Evolutionary conservation across 2,888 invertebrate species (phyloP), one percentile per base, ranked within the genome.

Genomic region (Tuta absoluta): DNA sequence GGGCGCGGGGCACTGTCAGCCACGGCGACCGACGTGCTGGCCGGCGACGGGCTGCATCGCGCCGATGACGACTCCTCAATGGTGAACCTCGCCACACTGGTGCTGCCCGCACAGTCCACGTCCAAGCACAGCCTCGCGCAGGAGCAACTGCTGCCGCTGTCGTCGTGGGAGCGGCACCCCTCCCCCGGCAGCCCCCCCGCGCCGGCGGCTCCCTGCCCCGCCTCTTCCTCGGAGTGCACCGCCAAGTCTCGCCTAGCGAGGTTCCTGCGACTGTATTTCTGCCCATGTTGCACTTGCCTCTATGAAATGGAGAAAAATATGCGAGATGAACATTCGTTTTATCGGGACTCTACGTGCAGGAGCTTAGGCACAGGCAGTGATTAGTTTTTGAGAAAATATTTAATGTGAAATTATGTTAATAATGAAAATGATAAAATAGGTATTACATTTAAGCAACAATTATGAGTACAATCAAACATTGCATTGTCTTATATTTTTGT

Each of bases 21-120:
- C 28, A 7, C 12, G 14, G 8, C 24, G 14, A n/a, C 24, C 11
- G 58, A 33, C 33, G 33, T 33, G 33, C 33, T 33, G 33, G 8
- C 33, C 8, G 37, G 58, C 49, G 93, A 93, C 69, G 93, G 93
- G 14, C 86, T 92, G 1, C 93, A 93, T 73, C 87, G 92, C 64
- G 91, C 89, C 0, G 92, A 93, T 68, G 93, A 93, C 68, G 93
- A 92, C 67, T 93, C 92, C 0, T 93, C 93, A 0, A 87, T 93
- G 86, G 87, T 93, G 0, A 93, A 93, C 78, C 80, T 93, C 65
- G 93, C 92, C 8, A 93, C 93, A 4, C 78, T 93, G 19, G 89
- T 93, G 63, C 78, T 86, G 4, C 87, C 87, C 0, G 83, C 83
- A 66, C 76, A 84, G 7, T 80, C 75, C 17, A 24, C 79, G 21